Percentiles rank a stretch among this genome's conserved stretches.
phyloP scores from a whole-genome alignment of 2,888 invertebrate species.

The Icerya purchasi region DNA sequence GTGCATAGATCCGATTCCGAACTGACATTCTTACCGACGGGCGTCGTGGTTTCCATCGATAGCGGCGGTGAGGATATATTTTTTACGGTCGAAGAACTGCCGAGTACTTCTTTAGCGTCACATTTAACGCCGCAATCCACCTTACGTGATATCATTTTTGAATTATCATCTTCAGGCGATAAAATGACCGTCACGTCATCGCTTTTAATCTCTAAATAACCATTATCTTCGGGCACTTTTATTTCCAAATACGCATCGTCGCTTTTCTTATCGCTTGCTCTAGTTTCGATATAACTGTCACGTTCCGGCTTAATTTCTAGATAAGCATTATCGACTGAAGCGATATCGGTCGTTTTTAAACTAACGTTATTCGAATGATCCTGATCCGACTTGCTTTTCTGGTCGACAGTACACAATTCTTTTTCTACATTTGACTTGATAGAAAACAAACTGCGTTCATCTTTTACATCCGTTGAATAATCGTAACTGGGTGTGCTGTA shows the following conservation, averaged over 20 bases:
- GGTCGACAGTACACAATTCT: neutral
- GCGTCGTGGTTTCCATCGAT: neutral
- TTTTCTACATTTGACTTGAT: neutral
- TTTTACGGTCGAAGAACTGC: neutral
- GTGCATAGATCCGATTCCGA: neutral
- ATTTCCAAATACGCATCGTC: neutral
- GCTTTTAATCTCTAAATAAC: conserved; percentile 8
- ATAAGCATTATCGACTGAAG: neutral
- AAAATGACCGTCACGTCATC: neutral
- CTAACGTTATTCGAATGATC: neutral
- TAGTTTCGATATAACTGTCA: neutral
- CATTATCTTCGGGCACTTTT: conserved; percentile 5
- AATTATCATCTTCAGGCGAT: conserved; percentile 3
- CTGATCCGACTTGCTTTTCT: neutral
- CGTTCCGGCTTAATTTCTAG: too few relatives aligned
- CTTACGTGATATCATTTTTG: conserved; percentile 5
- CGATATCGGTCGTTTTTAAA: neutral
- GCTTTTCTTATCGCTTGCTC: neutral
- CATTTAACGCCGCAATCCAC: conserved; percentile 6
- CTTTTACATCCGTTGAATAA: conserved; percentile 16
- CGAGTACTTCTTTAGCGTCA: neutral
- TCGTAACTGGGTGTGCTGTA: conserved; percentile 67
- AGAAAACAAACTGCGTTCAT: neutral
- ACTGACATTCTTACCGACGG: neutral
- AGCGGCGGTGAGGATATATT: neutral